Base-by-base conservation (phyloP, 2,113 vertebrate species). In the Chlamydotis undulata region DNA sequence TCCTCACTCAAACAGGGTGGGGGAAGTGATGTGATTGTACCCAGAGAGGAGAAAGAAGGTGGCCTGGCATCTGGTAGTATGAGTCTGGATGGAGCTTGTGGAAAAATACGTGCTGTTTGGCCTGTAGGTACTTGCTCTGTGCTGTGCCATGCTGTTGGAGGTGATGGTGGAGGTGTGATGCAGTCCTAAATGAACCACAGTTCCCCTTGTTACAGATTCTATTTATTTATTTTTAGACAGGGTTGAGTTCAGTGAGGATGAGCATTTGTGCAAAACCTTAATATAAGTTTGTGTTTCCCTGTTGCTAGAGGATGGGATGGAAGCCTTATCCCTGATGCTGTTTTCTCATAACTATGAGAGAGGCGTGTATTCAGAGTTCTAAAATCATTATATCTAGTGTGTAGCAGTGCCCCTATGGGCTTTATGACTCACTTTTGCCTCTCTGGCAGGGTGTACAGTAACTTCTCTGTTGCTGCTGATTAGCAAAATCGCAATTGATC, bases 401-500 rank as follows among this genome's bases (percentile, higher is more conserved):
- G 39, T 47, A 52, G 25, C 12, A 52, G 57, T 65, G 31, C 47
- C 52, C 35, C 35, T 68, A 25, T 23, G 59, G 26, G 43, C 23
- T 90, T 83, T 87, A 56, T 78, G 90, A 79, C 31, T 89, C 37
- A 57, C 33, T 87, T 68, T 43, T 73, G 69, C 39, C 28, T 61
- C 74, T 88, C 45, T 85, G 73, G 70, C 76, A 83, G 77, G 47
- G 53, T 52, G 31, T 56, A 25, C 83, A 67, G 55, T 83, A 83
- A 28, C 37, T 93, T 92, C 65, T 26, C 75, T 59, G 8, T 26
- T 74, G 79, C 2, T 16, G 60, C 4, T 93, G 86, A 59, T 91
- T 87, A 90, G 78, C 92, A 94, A 95, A 93, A 88, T 41, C 90
- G 33, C 49, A 84, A 25, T 53, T 93, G 89, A 91, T 97, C 35